phyloP scores from a whole-genome alignment of 2,888 invertebrate species.

The Eucriotettix oculatus region DNA sequence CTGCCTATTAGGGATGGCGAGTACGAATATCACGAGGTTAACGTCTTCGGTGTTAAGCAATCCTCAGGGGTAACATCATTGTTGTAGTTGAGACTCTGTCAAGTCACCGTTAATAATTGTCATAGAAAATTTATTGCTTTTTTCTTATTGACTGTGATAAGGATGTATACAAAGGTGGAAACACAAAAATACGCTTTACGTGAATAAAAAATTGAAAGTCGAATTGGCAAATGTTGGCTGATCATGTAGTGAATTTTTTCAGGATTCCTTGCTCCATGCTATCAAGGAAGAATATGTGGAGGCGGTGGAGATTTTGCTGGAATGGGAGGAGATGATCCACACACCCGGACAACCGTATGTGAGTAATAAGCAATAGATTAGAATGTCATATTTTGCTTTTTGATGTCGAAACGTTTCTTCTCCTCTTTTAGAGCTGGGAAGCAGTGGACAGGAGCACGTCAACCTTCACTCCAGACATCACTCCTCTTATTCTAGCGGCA shows the following conservation, averaged over 20 bases:
- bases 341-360: conserved; percentile 62
- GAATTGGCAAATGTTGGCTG: no score
- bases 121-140: no score
- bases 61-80: no score
- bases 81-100: no score
- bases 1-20: no score
- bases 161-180: no score
- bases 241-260: conserved; percentile 10
- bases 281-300: conserved; percentile 98
- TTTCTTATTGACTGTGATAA: no score
- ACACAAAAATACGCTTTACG: no score
- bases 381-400: neutral
- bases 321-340: conserved; percentile 75
- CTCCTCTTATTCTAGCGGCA: conserved; percentile 85
- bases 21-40: no score
- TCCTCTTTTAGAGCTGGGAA: conserved; percentile 57
- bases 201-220: no score
- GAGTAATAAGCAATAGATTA: conserved; percentile 22
- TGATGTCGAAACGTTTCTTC: neutral
- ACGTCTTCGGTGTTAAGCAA: no score
- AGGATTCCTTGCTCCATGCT: conserved; percentile 86
- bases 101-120: no score
- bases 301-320: conserved; percentile 82
- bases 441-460: conserved; percentile 60
- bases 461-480: conserved; percentile 87